A percentile compares a stretch with the other conserved stretches of the same genome.
Evolutionary conservation across 1,140 invertebrate species (phyloP).

Genomic region (Lysiphlebus fabarum): DNA sequence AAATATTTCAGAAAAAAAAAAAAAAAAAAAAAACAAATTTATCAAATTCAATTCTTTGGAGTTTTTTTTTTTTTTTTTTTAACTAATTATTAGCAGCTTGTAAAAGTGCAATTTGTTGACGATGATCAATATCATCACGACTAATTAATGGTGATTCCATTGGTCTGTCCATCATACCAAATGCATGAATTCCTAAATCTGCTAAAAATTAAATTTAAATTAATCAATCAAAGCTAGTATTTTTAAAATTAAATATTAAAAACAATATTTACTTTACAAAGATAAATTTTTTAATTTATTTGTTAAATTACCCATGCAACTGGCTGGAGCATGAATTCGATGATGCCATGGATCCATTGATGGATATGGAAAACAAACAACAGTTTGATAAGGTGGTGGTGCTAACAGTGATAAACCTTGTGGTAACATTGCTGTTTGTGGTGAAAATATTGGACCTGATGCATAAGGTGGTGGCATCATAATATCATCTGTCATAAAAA

Average conservation of each 20-base stretch:
- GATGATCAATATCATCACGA: slow-evolving; percentile 58
- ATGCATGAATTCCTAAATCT: slow-evolving; percentile 55
- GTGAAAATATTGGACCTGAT: slow-evolving; percentile 51
- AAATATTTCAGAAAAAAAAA: background rate
- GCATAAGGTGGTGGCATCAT: slow-evolving; percentile 51
- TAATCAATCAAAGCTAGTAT: background rate
- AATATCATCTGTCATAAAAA: slow-evolving; percentile 53
- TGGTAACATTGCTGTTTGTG: slow-evolving; percentile 40
- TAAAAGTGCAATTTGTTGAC: slow-evolving; percentile 56
- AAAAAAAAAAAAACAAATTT: background rate
- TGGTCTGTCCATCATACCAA: slow-evolving; percentile 37
- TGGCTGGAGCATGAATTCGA: slow-evolving; percentile 34
- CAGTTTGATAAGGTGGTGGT: slow-evolving; percentile 56
- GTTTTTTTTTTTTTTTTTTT: background rate
- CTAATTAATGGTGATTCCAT: slow-evolving; percentile 54
- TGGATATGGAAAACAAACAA: slow-evolving; percentile 87
- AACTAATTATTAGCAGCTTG: slow-evolving; percentile 58
- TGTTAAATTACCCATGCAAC: slow-evolving; percentile 14
- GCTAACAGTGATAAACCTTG: slow-evolving; percentile 57
- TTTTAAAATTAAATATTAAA: background rate
- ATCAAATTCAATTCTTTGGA: background rate
- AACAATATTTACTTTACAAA: background rate
- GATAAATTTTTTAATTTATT: background rate
- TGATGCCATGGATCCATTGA: slow-evolving; percentile 56
- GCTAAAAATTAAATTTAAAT: slow-evolving; percentile 38